Evolutionary conservation across 1,140 invertebrate species (phyloP), one percentile per base, ranked within the genome.

Genomic region (Drosophila watanabei): DNA sequence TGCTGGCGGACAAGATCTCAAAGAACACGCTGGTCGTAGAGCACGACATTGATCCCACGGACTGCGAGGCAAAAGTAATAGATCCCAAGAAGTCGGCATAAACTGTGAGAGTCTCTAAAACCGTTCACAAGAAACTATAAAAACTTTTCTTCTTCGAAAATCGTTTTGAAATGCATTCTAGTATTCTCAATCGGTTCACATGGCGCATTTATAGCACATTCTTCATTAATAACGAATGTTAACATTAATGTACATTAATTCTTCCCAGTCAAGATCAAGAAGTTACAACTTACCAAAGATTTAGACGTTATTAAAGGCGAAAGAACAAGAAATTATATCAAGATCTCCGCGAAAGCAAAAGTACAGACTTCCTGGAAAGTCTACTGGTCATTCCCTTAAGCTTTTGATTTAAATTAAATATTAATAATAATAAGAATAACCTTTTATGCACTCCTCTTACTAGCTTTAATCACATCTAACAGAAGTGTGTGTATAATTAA

Each of bases 11-110:
- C 20, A 71, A 70, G 43, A 90, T 90, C 65, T 80, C 82, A 0
- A 75, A 73, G 20, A 89, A 90, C 45, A 89, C 86, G 9, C 35
- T 86, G 30, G 51, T 90, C 11, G 62, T 90, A 66, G 86, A 90
- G 37, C 75, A 75, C 20, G 86, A 90, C 57, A 90, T 90, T 16
- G 86, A 90, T 80, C 86, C 86, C 20, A 90, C 68, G 32, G 86
- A 90, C 51, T 90, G 82, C 14, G 86, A 90, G 75, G 58, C 86
- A 1, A 82, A 75, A 37, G 64, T 77, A 11, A 70, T 90, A 35
- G 71, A 66, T 35, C 69, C 64, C 39, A 76, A 82, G 46, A 82
- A 76, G 48, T 77, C 81, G 39, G 16, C 49, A 18, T 64, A 57
- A 33, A 16, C 39, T 35, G 7, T 6, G 24, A 28, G 4, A 20